Evolutionary conservation across 2,888 invertebrate species (phyloP).

Genomic region (Ornithoptera alexandrae): DNA sequence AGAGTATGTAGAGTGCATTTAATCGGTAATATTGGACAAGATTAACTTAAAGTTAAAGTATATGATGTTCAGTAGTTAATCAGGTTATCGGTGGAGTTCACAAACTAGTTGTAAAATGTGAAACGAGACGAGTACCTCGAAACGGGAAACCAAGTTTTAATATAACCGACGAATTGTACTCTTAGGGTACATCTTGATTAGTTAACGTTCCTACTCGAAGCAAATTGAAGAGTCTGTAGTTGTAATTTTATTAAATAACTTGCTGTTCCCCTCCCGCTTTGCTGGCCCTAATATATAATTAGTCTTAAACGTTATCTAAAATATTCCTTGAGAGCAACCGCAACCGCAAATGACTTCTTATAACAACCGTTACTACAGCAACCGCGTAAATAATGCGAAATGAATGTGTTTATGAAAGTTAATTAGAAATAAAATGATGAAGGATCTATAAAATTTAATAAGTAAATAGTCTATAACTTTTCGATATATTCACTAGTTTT

Average conservation of each 20-base stretch:
- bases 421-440: too few species aligned
- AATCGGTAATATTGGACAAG: slow-evolving; percentile 4
- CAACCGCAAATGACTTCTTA: too few species aligned
- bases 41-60: slow-evolving; percentile 8
- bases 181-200: neutral
- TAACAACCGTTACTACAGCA: too few species aligned
- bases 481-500: too few species aligned
- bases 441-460: too few species aligned
- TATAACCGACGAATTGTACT: neutral
- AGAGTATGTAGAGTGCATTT: neutral
- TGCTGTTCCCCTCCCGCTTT: too few species aligned
- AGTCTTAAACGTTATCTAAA: too few species aligned
- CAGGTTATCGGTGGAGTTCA: slow-evolving; percentile 8
- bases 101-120: neutral
- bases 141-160: slow-evolving; percentile 1
- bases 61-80: slow-evolving; percentile 12
- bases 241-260: neutral
- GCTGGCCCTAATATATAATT: too few species aligned
- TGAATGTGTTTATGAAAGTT: too few species aligned
- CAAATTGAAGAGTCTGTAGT: neutral
- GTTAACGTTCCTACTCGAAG: neutral
- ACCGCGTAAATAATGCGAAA: too few species aligned
- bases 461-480: too few species aligned
- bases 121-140: neutral
- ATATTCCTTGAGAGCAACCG: too few species aligned